Evolutionary conservation across 2,113 vertebrate species (phyloP).

Genomic region (Paracanthobrama guichenoti): DNA sequence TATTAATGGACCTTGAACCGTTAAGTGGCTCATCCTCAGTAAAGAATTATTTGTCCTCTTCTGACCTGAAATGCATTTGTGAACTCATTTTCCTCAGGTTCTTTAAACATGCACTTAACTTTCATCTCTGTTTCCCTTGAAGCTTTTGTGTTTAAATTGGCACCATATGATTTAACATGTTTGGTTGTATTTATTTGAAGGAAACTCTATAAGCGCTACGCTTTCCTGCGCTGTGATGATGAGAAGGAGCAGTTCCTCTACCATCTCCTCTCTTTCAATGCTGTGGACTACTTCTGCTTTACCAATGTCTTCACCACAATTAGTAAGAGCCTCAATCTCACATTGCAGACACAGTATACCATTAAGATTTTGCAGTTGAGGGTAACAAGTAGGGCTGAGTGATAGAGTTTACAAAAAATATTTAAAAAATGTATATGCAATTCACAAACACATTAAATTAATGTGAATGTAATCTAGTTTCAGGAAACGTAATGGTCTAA

Average conservation of each 20-base stretch:
- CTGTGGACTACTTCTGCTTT: conserved; percentile 99
- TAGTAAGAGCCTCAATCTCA: conserved; percentile 78
- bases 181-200: conserved; percentile 70
- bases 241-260: conserved; percentile 99
- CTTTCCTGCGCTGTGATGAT: conserved; percentile 96
- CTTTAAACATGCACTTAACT: neutral
- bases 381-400: neutral
- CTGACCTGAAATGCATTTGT: neutral
- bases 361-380: neutral
- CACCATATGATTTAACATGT: neutral
- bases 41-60: neutral
- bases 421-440: no score
- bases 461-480: no score
- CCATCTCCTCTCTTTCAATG: conserved; percentile 97
- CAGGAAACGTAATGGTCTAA: no score
- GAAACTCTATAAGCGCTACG: conserved; percentile 97
- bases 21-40: conserved; percentile 68
- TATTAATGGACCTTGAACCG: conserved; percentile 65
- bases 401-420: neutral
- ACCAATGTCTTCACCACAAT: conserved; percentile 99
- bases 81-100: neutral
- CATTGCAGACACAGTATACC: neutral
- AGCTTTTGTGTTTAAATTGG: neutral
- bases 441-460: neutral
- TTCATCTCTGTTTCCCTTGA: neutral